Evolutionary conservation across 1,140 invertebrate species (phyloP).

Genomic region (Sinonovacula constricta): DNA sequence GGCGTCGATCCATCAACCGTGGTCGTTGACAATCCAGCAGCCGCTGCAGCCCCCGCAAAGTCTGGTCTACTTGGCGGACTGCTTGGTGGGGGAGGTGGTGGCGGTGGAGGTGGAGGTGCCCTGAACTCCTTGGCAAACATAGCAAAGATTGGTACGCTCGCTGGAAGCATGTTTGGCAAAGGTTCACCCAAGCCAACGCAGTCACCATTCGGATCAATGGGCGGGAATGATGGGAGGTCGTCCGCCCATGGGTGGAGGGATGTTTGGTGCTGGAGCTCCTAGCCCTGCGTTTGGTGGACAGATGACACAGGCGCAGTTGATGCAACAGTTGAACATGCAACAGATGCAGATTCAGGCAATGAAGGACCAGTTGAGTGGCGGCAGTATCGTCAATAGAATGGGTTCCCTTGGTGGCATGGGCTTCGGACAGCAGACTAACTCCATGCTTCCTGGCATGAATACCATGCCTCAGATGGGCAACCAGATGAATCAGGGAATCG

Average conservation of each 20-base stretch:
- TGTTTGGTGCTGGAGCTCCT: constrained; percentile 3
- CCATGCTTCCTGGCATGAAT: too few relatives aligned
- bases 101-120: neutral
- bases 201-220: too few relatives aligned
- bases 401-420: constrained; percentile 19
- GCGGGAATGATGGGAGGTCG: neutral
- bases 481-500: too few relatives aligned
- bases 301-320: neutral
- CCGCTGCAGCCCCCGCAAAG: constrained; percentile 4
- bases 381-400: constrained; percentile 16
- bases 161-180: too few relatives aligned
- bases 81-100: neutral
- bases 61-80: constrained; percentile 10
- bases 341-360: constrained; percentile 12
- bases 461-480: too few relatives aligned
- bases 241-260: neutral
- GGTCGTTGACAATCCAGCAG: neutral
- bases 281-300: neutral
- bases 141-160: too few relatives aligned
- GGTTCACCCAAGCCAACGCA: too few relatives aligned
- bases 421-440: constrained; percentile 6
- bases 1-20: constrained; percentile 35
- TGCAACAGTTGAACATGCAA: constrained; percentile 8
- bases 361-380: constrained; percentile 7
- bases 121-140: too few relatives aligned